Conservation (phyloP, 2,888 invertebrate species). For the Malthinus seriepunctatus region DNA sequence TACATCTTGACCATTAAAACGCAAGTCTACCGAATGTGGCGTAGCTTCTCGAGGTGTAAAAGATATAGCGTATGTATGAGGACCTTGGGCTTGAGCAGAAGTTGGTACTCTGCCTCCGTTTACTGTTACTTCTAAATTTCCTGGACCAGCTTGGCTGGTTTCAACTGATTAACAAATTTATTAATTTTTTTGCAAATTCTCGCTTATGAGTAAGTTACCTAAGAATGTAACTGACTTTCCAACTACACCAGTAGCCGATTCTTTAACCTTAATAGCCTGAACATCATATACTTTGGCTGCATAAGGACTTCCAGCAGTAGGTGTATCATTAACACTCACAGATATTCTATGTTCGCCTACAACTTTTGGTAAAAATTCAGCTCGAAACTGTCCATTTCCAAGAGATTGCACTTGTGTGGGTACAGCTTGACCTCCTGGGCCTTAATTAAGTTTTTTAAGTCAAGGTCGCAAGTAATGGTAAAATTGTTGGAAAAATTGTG, state of each 20-base stretch:
- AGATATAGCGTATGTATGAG: slow-evolving; percentile 94
- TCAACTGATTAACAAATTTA: slow-evolving; percentile 68
- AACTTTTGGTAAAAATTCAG: slow-evolving; percentile 88
- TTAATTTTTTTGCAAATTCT: slow-evolving; percentile 6
- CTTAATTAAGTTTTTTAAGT: slow-evolving; percentile 58
- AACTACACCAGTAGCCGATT: slow-evolving; percentile 84
- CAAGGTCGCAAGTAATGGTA: slow-evolving; percentile 24
- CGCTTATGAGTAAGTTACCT: slow-evolving; percentile 62
- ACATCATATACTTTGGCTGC: slow-evolving; percentile 95
- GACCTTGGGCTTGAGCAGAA: slow-evolving; percentile 94
- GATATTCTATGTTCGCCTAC: slow-evolving; percentile 92
- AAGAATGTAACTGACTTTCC: slow-evolving; percentile 91
- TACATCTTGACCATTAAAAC: slow-evolving; percentile 95
- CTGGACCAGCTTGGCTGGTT: slow-evolving; percentile 97
- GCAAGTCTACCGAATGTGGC: slow-evolving; percentile 89
- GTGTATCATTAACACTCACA: slow-evolving; percentile 78
- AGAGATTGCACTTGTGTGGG: slow-evolving; percentile 87
- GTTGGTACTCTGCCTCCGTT: slow-evolving; percentile 97
- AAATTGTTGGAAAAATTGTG: slow-evolving; percentile 9
- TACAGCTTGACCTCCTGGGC: slow-evolving; percentile 89
- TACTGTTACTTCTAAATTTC: slow-evolving; percentile 97
- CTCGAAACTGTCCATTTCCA: slow-evolving; percentile 80
- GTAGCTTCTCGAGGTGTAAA: slow-evolving; percentile 93
- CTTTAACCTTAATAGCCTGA: slow-evolving; percentile 90
- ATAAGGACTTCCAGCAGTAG: slow-evolving; percentile 91